phyloP scores from a whole-genome alignment of 2,113 vertebrate species.

The Gasterosteus nipponicus region DNA sequence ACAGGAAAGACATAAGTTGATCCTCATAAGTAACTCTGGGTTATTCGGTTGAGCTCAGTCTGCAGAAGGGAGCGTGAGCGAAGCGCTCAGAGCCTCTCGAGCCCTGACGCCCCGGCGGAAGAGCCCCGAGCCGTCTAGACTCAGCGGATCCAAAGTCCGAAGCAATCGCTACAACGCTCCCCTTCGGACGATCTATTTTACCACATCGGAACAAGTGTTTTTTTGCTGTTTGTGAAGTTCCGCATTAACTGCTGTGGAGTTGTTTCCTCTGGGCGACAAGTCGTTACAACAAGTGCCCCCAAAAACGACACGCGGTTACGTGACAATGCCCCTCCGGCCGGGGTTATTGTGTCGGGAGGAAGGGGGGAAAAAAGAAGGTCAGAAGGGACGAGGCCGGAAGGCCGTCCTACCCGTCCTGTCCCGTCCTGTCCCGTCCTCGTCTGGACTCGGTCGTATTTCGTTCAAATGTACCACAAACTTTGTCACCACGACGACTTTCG shows the following conservation, averaged over 20 bases:
- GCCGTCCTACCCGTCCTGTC: too few relatives aligned
- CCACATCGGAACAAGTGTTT: not conserved
- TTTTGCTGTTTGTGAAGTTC: too few relatives aligned
- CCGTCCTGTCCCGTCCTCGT: too few relatives aligned
- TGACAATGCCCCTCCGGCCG: too few relatives aligned
- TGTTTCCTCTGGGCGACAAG: too few relatives aligned
- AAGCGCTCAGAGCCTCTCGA: not conserved
- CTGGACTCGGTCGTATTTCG: not conserved
- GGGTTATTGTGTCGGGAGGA: too few relatives aligned
- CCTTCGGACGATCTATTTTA: not conserved
- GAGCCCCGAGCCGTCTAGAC: not conserved
- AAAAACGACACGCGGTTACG: too few relatives aligned
- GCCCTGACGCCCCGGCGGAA: not conserved
- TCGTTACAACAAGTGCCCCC: too few relatives aligned
- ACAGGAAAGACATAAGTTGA: not conserved
- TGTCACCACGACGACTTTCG: not conserved
- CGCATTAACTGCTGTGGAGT: too few relatives aligned
- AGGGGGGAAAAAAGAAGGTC: too few relatives aligned
- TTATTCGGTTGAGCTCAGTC: not conserved
- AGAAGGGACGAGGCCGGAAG: too few relatives aligned
- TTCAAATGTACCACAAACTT: not conserved
- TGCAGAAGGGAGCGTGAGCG: too few relatives aligned
- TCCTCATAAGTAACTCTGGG: not conserved
- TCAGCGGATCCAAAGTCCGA: conserved; percentile 5
- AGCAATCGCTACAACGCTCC: not conserved